phyloP scores from a whole-genome alignment of 2,113 vertebrate genomes.

The Balaeniceps rex region DNA sequence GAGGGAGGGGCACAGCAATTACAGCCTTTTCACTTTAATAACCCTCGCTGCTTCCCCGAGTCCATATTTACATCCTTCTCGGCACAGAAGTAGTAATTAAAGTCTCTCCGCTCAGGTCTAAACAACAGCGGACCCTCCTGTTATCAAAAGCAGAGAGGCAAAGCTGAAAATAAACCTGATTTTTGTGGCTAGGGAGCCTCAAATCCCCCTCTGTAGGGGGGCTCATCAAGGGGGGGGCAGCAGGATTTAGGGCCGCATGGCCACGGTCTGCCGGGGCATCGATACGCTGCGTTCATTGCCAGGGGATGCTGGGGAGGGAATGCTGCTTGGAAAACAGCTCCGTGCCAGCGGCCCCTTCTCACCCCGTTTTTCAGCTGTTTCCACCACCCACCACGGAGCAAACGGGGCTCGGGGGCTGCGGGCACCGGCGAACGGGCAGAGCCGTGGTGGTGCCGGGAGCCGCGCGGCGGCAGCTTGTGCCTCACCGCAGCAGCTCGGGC shows the following conservation, averaged over 20 bases:
- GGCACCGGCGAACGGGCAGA: accelerated
- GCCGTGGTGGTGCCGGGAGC: accelerated
- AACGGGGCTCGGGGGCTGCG: background rate
- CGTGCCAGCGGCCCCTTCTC: background rate
- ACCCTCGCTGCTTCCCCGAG: conserved; percentile 45
- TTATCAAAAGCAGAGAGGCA: conserved; percentile 2
- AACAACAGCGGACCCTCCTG: conserved; percentile 43
- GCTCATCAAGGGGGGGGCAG: background rate
- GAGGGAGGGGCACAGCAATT: conserved; percentile 59
- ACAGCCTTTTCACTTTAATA: conserved; percentile 64
- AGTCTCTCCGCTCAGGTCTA: background rate
- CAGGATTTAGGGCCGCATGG: background rate
- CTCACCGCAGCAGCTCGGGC: accelerated
- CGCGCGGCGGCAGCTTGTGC: background rate
- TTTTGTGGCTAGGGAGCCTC: background rate
- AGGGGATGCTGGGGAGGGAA: background rate
- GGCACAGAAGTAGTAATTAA: conserved; percentile 51
- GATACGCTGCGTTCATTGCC: accelerated
- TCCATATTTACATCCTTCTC: conserved; percentile 59
- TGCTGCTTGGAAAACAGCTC: background rate
- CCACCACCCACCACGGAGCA: background rate
- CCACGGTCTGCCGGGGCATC: background rate
- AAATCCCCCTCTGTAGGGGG: background rate
- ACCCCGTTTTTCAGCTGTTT: background rate
- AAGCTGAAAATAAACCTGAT: background rate